These are phyloP conservation scores for Fulmarus glacialis DNA, from an alignment of 2,113 vertebrate species.

Conservation along the genomic window DNA sequence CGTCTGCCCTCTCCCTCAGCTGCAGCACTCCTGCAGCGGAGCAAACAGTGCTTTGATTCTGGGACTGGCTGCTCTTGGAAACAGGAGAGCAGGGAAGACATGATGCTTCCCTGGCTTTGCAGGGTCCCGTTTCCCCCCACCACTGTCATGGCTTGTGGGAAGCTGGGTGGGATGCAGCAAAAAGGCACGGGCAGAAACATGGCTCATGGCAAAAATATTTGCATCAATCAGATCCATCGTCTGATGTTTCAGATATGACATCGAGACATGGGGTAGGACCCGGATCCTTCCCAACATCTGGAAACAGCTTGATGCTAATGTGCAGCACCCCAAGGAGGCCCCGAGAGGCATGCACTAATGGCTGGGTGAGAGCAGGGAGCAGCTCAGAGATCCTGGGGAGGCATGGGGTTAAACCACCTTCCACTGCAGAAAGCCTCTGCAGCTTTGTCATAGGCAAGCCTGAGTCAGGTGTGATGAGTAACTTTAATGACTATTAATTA, in stretches of 20 bases:
- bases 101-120: background rate
- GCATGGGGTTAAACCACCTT: background rate
- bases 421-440: background rate
- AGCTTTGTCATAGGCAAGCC: background rate
- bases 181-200: background rate
- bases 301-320: fast-evolving
- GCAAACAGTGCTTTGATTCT: background rate
- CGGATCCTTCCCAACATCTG: background rate
- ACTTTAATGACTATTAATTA: background rate
- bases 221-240: background rate
- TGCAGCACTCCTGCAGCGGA: background rate
- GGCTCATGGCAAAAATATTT: background rate
- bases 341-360: fast-evolving
- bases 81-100: fast-evolving
- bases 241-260: background rate
- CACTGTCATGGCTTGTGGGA: fast-evolving
- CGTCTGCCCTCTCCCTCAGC: background rate
- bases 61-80: background rate
- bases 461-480: background rate
- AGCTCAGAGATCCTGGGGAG: background rate
- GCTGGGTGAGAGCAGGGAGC: background rate
- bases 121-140: fast-evolving
- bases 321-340: background rate
- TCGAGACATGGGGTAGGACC: background rate
- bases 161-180: background rate